phyloP scores from a whole-genome alignment of 1,140 invertebrate species.

The Teleogryllus occipitalis region DNA sequence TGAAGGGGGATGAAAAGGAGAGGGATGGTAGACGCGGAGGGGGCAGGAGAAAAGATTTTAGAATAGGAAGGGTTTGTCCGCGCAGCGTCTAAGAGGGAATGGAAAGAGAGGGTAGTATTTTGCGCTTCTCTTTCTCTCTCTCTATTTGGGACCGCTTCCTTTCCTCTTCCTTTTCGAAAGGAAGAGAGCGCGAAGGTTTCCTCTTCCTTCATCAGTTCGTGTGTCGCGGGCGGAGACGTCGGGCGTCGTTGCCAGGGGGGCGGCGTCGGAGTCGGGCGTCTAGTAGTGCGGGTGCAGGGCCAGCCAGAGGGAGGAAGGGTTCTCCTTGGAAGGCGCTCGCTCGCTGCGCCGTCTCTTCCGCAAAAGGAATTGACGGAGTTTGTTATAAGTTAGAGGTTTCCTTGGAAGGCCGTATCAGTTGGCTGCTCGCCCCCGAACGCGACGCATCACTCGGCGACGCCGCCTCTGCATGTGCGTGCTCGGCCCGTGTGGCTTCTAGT shows the following conservation, averaged over 20 bases:
- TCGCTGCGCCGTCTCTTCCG: neutral
- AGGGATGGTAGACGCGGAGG: slow-evolving; percentile 8
- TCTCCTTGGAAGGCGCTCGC: slow-evolving; percentile 12
- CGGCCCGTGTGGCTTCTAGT: neutral
- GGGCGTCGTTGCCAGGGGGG: slow-evolving; percentile 16
- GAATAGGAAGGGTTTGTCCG: slow-evolving; percentile 15
- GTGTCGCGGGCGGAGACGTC: slow-evolving; percentile 17
- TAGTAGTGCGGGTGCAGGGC: neutral
- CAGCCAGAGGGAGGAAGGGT: slow-evolving; percentile 11
- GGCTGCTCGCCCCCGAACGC: neutral
- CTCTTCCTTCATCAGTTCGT: slow-evolving; percentile 17
- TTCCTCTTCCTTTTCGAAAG: slow-evolving; percentile 11
- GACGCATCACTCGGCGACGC: neutral
- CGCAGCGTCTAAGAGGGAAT: slow-evolving; percentile 16
- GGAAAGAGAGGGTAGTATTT: slow-evolving; percentile 5
- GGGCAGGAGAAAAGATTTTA: slow-evolving; percentile 14
- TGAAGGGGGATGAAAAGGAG: neutral
- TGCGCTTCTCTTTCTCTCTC: slow-evolving; percentile 12
- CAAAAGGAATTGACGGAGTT: neutral
- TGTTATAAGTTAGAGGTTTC: slow-evolving; percentile 14
- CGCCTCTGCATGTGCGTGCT: neutral
- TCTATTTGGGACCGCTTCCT: slow-evolving; percentile 8
- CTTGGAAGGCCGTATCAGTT: slow-evolving; percentile 8
- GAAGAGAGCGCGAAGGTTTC: slow-evolving; percentile 12
- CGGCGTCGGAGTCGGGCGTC: slow-evolving; percentile 13